phyloP scores from a whole-genome alignment of 1,140 invertebrate species.

The Temnothorax longispinosus region DNA sequence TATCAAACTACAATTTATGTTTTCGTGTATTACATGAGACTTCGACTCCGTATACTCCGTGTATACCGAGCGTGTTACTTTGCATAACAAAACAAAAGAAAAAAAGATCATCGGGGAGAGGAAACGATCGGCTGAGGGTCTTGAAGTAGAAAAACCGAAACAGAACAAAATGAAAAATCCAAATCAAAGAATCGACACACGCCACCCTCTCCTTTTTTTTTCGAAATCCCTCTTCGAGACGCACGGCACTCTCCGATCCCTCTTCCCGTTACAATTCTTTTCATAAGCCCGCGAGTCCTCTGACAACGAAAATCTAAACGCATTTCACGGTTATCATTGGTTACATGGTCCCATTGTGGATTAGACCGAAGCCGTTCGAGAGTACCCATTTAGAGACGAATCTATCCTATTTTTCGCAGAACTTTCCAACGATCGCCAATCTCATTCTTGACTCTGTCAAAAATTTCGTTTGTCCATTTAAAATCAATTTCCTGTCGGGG shows the following conservation, averaged over 20 bases:
- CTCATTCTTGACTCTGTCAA: not conserved
- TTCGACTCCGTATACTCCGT: conserved; percentile 68
- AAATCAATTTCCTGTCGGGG: conserved; percentile 1
- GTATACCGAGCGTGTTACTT: conserved; percentile 64
- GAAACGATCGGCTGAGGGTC: not conserved
- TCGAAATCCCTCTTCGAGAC: conserved; percentile 18
- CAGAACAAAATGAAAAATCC: conserved; percentile 52
- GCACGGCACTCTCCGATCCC: not conserved
- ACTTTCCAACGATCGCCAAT: not conserved
- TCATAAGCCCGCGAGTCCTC: conserved; percentile 61
- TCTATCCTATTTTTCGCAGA: not conserved
- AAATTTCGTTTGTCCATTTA: not conserved
- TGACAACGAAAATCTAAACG: conserved; percentile 65
- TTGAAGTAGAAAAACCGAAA: conserved; percentile 33
- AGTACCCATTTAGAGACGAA: conserved; percentile 32
- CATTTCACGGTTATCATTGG: conserved; percentile 78
- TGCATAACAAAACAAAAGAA: conserved; percentile 62
- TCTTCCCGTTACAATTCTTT: conserved; percentile 65
- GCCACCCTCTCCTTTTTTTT: not conserved
- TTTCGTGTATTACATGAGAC: conserved; percentile 81
- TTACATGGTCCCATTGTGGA: conserved; percentile 80
- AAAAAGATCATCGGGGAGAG: conserved; percentile 52
- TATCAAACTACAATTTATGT: conserved; percentile 82
- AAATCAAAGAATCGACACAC: conserved; percentile 27
- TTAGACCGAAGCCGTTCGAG: conserved; percentile 78